phyloP scores from a whole-genome alignment of 2,888 invertebrate genomes.

The Danaus chrysippus region DNA sequence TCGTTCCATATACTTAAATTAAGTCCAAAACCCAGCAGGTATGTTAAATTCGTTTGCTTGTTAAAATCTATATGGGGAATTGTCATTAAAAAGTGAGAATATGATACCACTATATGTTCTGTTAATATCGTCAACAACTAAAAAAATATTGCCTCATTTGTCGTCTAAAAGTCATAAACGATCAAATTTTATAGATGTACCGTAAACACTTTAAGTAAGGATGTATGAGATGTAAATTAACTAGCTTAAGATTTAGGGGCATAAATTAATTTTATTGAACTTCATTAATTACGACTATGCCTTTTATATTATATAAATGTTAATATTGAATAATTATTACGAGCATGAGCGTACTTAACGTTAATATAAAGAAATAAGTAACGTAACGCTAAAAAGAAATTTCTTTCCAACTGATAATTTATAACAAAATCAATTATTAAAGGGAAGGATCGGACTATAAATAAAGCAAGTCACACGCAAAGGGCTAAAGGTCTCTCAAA shows the following conservation, averaged over 20 bases:
- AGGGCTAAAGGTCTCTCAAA: conserved; percentile 67
- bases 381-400: no score
- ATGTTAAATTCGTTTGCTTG: background rate
- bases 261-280: conserved; percentile 18
- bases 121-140: background rate
- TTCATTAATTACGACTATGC: conserved; percentile 14
- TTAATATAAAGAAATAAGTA: no score
- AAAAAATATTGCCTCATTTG: conserved; percentile 6
- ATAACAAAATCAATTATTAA: no score
- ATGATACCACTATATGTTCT: background rate
- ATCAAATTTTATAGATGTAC: conserved; percentile 26
- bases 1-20: conserved; percentile 3
- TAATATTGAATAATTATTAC: background rate
- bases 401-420: no score
- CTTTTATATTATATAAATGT: background rate
- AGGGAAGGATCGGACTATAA: conserved; percentile 41
- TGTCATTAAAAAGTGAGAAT: background rate
- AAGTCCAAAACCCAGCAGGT: background rate
- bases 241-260: conserved; percentile 21
- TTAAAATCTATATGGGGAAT: background rate
- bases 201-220: conserved; percentile 25
- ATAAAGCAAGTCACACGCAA: conserved; percentile 45
- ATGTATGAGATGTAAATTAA: conserved; percentile 20
- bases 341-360: background rate
- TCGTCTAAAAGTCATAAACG: conserved; percentile 14